A percentile compares a stretch with the other conserved stretches of the same genome.
These are phyloP conservation scores for Chlorospingus semifuscus DNA, from an alignment of 2,797 vertebrate species.

Conservation along the genomic window DNA sequence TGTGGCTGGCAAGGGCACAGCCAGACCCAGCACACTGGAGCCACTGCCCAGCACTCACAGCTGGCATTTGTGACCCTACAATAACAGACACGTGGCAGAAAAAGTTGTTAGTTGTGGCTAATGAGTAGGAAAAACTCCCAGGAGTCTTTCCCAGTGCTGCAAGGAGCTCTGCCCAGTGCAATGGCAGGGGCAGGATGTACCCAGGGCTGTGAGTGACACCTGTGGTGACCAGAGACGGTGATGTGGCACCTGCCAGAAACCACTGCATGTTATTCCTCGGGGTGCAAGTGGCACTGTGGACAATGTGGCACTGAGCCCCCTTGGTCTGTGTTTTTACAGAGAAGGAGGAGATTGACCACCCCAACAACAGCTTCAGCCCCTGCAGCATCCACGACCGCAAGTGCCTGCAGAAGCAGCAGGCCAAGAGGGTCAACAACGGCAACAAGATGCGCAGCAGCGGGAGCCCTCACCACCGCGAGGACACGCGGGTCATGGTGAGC, in stretches of 20 bases:
- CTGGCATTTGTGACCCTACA: rapidly evolving
- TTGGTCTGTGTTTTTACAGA: conserved; percentile 48
- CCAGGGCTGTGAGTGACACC: rapidly evolving
- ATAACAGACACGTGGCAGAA: neutral
- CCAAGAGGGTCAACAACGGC: conserved; percentile 80
- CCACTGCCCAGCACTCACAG: neutral
- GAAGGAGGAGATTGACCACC: conserved; percentile 84
- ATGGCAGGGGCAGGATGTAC: neutral
- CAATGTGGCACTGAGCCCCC: neutral
- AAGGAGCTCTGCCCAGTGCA: neutral
- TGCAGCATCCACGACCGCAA: conserved; percentile 89
- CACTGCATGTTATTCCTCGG: rapidly evolving
- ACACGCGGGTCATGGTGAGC: conserved; percentile 76
- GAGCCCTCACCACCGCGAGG: conserved; percentile 78
- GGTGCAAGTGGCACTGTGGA: neutral
- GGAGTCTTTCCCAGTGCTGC: neutral
- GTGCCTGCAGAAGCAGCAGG: conserved; percentile 88
- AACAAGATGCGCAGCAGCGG: conserved; percentile 80
- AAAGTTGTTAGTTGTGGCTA: neutral
- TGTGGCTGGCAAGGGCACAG: neutral
- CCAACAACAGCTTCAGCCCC: conserved; percentile 89
- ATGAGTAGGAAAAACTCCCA: neutral
- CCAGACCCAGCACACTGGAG: neutral
- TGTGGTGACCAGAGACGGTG: rapidly evolving
- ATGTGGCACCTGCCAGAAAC: neutral